Evolutionary conservation across 2,113 vertebrate species (phyloP).

Genomic region (Myotis davidii): DNA sequence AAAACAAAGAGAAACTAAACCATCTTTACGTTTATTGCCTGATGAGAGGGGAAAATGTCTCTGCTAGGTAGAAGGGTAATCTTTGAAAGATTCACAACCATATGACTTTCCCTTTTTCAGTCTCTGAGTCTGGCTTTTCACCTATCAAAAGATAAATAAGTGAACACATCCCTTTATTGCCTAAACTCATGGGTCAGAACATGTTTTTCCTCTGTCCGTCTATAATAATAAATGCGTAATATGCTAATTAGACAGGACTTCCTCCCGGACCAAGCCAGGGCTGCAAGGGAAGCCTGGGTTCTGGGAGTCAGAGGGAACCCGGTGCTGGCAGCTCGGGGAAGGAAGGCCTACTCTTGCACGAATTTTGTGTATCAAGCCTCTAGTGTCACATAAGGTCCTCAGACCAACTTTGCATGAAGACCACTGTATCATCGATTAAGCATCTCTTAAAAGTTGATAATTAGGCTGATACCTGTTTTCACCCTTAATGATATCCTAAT

Average conservation of each 20-base stretch:
- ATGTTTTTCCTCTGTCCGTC: neutral
- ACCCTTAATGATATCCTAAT: neutral
- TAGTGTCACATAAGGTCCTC: neutral
- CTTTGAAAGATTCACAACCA: slow-evolving; percentile 60
- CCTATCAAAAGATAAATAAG: slow-evolving; percentile 2
- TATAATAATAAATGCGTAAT: too few relatives aligned
- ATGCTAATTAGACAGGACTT: too few relatives aligned
- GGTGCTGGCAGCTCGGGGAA: too few relatives aligned
- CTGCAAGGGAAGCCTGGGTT: too few relatives aligned
- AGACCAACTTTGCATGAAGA: neutral
- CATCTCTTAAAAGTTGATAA: slow-evolving; percentile 47
- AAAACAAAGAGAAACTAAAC: slow-evolving; percentile 69
- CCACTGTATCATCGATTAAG: neutral
- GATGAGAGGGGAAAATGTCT: slow-evolving; percentile 48
- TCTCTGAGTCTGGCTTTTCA: slow-evolving; percentile 19
- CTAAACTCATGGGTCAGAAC: neutral
- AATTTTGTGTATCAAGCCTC: too few relatives aligned
- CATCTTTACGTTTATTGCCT: slow-evolving; percentile 63
- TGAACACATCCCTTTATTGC: neutral
- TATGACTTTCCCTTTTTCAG: slow-evolving; percentile 24
- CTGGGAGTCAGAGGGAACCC: too few relatives aligned
- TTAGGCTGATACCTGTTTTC: neutral
- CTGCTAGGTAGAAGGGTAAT: slow-evolving; percentile 38
- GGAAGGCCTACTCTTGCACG: too few relatives aligned
- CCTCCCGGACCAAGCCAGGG: too few relatives aligned